Conservation (phyloP, 1,140 invertebrate species). For the Bathynomus jamesi region DNA sequence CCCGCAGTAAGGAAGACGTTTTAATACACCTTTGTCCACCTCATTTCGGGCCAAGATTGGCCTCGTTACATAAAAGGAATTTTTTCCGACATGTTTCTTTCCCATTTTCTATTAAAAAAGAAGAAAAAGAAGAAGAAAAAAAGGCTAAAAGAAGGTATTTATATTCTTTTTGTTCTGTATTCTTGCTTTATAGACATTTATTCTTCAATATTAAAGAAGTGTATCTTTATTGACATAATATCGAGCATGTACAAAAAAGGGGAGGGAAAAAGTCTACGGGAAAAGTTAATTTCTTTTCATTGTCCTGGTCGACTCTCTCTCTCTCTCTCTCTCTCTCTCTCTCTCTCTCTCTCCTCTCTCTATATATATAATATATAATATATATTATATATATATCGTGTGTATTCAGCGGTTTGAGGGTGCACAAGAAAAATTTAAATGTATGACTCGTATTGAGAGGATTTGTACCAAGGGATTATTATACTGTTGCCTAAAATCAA, state of each 20-base stretch:
- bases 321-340: neutral
- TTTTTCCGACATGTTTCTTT: no score
- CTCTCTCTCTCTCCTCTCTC: neutral
- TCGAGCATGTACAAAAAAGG: no score
- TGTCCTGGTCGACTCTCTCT: neutral
- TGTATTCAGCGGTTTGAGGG: no score
- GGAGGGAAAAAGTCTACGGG: no score
- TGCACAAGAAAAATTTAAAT: neutral
- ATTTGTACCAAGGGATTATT: neutral
- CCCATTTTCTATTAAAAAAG: no score
- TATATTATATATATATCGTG: conserved; percentile 3
- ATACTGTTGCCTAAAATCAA: neutral
- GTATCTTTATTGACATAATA: no score
- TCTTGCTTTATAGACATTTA: no score
- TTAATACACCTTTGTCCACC: neutral
- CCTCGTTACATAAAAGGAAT: no score
- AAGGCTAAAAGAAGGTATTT: no score
- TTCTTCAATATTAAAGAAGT: no score
- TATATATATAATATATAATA: neutral
- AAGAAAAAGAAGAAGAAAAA: no score
- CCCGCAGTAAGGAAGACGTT: neutral
- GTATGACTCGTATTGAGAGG: neutral
- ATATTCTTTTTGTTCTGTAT: no score
- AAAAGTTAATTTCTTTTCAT: neutral
- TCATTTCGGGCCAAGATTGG: neutral